These are phyloP conservation scores for Plotosus lineatus DNA, from an alignment of 2,113 vertebrate genomes.

Conservation along the genomic window DNA sequence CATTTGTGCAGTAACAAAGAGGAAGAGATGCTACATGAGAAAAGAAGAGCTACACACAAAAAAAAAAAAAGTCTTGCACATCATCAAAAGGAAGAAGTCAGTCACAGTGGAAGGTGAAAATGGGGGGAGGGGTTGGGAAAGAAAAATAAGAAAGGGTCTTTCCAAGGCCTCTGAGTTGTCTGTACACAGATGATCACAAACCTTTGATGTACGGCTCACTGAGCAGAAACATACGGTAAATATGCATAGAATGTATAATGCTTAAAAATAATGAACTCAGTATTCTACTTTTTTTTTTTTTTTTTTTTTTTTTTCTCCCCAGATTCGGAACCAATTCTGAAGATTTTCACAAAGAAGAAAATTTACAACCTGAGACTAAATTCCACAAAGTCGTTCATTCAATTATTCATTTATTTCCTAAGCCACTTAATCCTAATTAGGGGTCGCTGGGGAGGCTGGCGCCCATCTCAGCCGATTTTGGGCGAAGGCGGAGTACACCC, in stretches of 20 bases:
- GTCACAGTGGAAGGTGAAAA: constrained; percentile 39
- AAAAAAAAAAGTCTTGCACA: constrained; percentile 17
- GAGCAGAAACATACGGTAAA: background rate
- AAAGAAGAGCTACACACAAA: constrained; percentile 30
- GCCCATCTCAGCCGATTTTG: too few relatives aligned
- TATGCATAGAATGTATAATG: constrained; percentile 18
- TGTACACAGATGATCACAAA: constrained; percentile 30
- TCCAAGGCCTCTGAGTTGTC: constrained; percentile 33
- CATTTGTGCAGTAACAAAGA: constrained; percentile 54
- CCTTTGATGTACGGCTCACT: background rate
- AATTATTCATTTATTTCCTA: too few relatives aligned
- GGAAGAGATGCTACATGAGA: constrained; percentile 42
- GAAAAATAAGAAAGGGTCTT: constrained; percentile 6
- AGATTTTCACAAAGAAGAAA: too few relatives aligned
- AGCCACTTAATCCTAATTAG: too few relatives aligned
- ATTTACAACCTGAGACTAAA: background rate
- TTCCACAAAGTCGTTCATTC: background rate
- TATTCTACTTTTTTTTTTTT: background rate
- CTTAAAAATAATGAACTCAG: background rate
- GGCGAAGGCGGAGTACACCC: too few relatives aligned
- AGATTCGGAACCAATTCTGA: background rate
- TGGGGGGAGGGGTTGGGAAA: background rate
- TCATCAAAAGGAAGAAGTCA: constrained; percentile 19
- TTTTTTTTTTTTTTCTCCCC: background rate
- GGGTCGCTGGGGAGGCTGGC: too few relatives aligned